A percentile compares a stretch with the other conserved stretches of the same genome.
phyloP scores from a whole-genome alignment of 2,797 vertebrate genomes.

The Sebastiscus tertius region DNA sequence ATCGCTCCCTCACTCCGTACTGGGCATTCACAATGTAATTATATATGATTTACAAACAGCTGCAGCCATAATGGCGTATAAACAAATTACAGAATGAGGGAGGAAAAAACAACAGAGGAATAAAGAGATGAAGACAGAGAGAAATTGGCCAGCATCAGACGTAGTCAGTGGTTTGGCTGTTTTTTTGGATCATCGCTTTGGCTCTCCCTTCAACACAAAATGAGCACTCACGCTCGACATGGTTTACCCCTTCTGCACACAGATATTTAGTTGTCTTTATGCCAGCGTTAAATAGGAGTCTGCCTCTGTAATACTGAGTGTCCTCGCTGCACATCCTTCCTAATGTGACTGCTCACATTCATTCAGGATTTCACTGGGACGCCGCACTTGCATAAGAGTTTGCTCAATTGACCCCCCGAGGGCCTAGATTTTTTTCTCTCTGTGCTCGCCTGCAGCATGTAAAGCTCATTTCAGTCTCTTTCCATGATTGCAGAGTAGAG shows the following conservation, averaged over 20 bases:
- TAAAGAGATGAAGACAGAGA: constrained; percentile 66
- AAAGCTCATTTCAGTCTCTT: constrained; percentile 12
- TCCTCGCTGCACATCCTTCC: constrained; percentile 26
- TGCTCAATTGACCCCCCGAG: constrained; percentile 19
- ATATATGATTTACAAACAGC: constrained; percentile 82
- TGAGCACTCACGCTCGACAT: constrained; percentile 55
- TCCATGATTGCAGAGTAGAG: neutral
- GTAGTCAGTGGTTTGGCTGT: constrained; percentile 59
- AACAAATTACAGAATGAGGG: constrained; percentile 71
- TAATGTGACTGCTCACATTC: constrained; percentile 42
- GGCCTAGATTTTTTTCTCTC: constrained; percentile 16
- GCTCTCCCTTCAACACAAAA: constrained; percentile 60
- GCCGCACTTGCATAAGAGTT: constrained; percentile 3
- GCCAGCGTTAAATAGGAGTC: constrained; percentile 55
- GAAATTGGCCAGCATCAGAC: constrained; percentile 60
- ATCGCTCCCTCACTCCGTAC: constrained; percentile 56
- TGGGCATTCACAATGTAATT: constrained; percentile 75
- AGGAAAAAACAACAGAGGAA: constrained; percentile 35
- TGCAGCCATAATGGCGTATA: constrained; percentile 76
- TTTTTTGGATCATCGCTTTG: constrained; percentile 64
- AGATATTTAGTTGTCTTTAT: constrained; percentile 61
- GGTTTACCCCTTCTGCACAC: constrained; percentile 58
- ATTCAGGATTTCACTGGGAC: constrained; percentile 30
- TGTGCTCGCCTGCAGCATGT: constrained; percentile 11
- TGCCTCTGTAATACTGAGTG: constrained; percentile 47